Conservation (phyloP, 2,888 invertebrate genomes). For the Myathropa florea region DNA sequence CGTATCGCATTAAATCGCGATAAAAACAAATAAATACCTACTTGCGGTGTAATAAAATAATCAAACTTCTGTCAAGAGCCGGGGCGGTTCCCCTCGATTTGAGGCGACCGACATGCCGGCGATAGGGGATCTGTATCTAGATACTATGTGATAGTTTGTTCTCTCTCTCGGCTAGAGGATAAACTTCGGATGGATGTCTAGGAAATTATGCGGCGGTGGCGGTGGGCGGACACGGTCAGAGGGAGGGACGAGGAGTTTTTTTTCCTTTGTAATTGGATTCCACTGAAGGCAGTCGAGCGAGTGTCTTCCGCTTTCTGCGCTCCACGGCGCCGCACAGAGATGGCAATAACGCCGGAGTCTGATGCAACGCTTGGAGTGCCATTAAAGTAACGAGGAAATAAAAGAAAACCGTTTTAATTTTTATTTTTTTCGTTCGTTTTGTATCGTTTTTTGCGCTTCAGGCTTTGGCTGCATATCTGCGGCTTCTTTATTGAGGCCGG, state of each 20-base stretch:
- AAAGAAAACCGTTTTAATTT: neutral
- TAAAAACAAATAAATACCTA: constrained; percentile 3
- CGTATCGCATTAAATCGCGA: constrained; percentile 1
- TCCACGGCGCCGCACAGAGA: neutral
- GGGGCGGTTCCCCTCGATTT: neutral
- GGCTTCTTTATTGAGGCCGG: neutral
- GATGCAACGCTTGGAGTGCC: neutral
- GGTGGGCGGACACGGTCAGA: too few relatives aligned
- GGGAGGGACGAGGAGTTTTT: neutral
- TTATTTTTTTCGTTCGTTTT: too few relatives aligned
- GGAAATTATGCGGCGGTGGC: too few relatives aligned
- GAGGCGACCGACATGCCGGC: neutral
- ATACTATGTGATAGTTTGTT: neutral
- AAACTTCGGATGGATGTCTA: neutral
- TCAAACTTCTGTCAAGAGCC: constrained; percentile 24
- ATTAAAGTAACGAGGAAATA: neutral
- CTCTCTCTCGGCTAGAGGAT: neutral
- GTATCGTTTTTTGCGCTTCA: neutral
- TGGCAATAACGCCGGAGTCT: neutral
- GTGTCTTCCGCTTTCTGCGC: neutral
- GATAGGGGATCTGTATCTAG: neutral
- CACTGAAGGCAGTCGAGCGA: neutral
- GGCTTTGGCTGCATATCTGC: neutral
- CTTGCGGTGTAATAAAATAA: constrained; percentile 1
- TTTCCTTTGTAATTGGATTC: neutral